phyloP scores from a whole-genome alignment of 2,888 invertebrate species.

The Gandaritis pyraliata region DNA sequence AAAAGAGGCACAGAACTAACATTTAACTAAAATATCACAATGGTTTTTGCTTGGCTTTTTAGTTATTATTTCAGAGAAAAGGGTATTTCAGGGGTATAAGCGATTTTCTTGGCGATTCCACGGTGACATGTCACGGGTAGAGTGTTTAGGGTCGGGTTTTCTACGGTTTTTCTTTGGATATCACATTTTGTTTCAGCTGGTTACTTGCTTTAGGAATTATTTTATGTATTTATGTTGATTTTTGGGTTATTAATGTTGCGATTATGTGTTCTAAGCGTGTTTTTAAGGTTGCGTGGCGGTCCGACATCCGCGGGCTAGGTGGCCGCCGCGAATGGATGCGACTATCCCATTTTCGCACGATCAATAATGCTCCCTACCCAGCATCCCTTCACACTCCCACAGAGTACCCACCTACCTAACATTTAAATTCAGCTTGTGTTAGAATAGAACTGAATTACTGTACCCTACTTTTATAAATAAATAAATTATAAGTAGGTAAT shows the following conservation, averaged over 20 bases:
- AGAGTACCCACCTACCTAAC: slow-evolving; percentile 46
- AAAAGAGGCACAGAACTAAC: slow-evolving; percentile 42
- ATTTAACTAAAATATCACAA: slow-evolving; percentile 52
- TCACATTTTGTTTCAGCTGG: slow-evolving; percentile 44
- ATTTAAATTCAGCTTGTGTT: slow-evolving; percentile 41
- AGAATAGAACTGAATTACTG: neutral
- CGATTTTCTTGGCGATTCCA: slow-evolving; percentile 43
- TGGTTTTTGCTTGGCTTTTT: slow-evolving; percentile 29
- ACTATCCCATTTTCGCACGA: slow-evolving; percentile 82
- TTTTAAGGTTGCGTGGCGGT: slow-evolving; percentile 72
- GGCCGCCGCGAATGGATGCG: slow-evolving; percentile 80
- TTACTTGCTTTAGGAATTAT: slow-evolving; percentile 47
- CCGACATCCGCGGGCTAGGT: slow-evolving; percentile 78
- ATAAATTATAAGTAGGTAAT: neutral
- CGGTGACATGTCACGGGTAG: slow-evolving; percentile 52
- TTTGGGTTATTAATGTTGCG: slow-evolving; percentile 48
- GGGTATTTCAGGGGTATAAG: slow-evolving; percentile 24
- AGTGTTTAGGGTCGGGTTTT: slow-evolving; percentile 42
- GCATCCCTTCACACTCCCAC: slow-evolving; percentile 79
- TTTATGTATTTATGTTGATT: slow-evolving; percentile 28
- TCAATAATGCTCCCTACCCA: slow-evolving; percentile 85
- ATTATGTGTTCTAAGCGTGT: slow-evolving; percentile 71
- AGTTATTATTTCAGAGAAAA: slow-evolving; percentile 19
- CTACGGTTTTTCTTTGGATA: slow-evolving; percentile 38
- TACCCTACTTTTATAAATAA: neutral